These are phyloP conservation scores for Phrixothrix hirtus DNA, from an alignment of 2,888 invertebrate species.

Conservation along the genomic window DNA sequence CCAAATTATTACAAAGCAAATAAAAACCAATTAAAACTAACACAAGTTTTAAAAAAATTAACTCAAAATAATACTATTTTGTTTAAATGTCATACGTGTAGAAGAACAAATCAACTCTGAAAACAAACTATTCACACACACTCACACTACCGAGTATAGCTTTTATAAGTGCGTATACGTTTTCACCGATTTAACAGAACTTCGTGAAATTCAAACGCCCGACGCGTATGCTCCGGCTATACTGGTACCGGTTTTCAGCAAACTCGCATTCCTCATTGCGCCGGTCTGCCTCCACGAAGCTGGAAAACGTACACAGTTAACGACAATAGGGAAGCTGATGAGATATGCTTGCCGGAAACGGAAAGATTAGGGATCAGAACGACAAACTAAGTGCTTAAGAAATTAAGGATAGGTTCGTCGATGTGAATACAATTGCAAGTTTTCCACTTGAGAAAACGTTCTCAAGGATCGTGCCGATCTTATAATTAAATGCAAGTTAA, in stretches of 20 bases:
- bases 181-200: neutral
- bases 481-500: neutral
- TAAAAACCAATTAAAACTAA: too few relatives aligned
- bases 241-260: slow-evolving; percentile 33
- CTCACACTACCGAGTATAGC: too few relatives aligned
- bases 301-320: slow-evolving; percentile 33
- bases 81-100: too few relatives aligned
- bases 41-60: too few relatives aligned
- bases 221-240: slow-evolving; percentile 26
- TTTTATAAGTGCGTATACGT: too few relatives aligned
- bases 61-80: too few relatives aligned
- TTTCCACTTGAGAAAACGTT: neutral
- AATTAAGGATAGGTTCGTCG: slow-evolving; percentile 32
- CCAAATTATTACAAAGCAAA: too few relatives aligned
- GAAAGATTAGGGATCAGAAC: slow-evolving; percentile 38
- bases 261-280: slow-evolving; percentile 32
- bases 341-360: slow-evolving; percentile 37
- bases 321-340: slow-evolving; percentile 35
- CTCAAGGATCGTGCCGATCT: too few relatives aligned
- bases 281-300: slow-evolving; percentile 36
- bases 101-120: too few relatives aligned
- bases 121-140: too few relatives aligned
- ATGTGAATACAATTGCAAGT: slow-evolving; percentile 22
- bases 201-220: slow-evolving; percentile 16
- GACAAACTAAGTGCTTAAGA: slow-evolving; percentile 38